These are phyloP conservation scores for Apogon hyalosoma DNA, from an alignment of 2,797 vertebrate genomes.

Conservation along the genomic window DNA sequence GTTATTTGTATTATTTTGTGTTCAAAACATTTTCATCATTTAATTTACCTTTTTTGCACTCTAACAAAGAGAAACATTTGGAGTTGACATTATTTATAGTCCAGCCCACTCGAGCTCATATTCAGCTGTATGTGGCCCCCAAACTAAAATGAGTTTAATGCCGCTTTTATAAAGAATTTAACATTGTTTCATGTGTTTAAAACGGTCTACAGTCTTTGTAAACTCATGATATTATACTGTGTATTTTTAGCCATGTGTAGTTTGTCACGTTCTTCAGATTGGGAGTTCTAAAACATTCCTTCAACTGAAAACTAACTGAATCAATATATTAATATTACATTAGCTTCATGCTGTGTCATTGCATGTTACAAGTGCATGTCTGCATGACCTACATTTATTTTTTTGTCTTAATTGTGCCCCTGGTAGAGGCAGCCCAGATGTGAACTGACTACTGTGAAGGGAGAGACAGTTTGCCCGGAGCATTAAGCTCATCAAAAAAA, in stretches of 20 bases:
- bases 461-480: slow-evolving; percentile 43
- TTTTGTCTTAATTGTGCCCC: slow-evolving; percentile 57
- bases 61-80: too few relatives aligned
- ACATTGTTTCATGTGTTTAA: slow-evolving; percentile 4
- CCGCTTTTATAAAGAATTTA: too few relatives aligned
- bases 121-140: too few relatives aligned
- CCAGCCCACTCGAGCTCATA: too few relatives aligned
- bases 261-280: slow-evolving; percentile 20
- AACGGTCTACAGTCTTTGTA: slow-evolving; percentile 1
- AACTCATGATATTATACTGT: slow-evolving; percentile 8
- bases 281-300: slow-evolving; percentile 18
- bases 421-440: slow-evolving; percentile 66
- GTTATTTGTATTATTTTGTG: too few relatives aligned
- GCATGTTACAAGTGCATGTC: slow-evolving; percentile 45
- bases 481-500: slow-evolving; percentile 25
- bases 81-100: too few relatives aligned
- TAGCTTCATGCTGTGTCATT: slow-evolving; percentile 50
- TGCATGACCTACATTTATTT: slow-evolving; percentile 67
- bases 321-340: slow-evolving; percentile 36
- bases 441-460: slow-evolving; percentile 58
- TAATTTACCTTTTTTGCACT: too few relatives aligned
- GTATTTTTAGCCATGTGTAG: slow-evolving; percentile 19
- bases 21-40: too few relatives aligned
- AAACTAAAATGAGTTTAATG: too few relatives aligned
- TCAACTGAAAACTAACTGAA: not conserved